These are phyloP conservation scores for Penelope pileata DNA, from an alignment of 2,113 vertebrate species.

Conservation along the genomic window DNA sequence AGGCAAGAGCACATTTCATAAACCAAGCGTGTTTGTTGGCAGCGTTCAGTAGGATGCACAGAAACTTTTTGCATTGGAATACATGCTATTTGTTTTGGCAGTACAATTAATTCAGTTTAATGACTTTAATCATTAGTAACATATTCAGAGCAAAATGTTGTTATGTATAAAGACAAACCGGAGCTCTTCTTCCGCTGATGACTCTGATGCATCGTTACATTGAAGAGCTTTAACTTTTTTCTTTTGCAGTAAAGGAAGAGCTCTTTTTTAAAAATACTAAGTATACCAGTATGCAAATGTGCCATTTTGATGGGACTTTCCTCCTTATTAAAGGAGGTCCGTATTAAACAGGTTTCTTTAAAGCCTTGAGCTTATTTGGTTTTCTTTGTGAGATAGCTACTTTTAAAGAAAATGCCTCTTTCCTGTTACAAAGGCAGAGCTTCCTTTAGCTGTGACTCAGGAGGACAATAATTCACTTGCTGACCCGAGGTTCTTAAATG, in stretches of 20 bases:
- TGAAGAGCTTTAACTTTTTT: not conserved
- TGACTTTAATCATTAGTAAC: conserved; percentile 49
- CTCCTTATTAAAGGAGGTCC: not conserved
- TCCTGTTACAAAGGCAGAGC: not conserved
- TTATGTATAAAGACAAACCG: conserved; percentile 31
- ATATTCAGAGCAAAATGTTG: conserved; percentile 49
- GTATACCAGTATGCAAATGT: not conserved
- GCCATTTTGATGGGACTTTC: not conserved
- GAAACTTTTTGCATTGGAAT: conserved; percentile 24
- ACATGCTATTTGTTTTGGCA: conserved; percentile 36
- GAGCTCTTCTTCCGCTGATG: conserved; percentile 17
- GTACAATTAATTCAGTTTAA: conserved; percentile 36
- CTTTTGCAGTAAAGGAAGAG: not conserved
- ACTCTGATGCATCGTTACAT: conserved; percentile 21
- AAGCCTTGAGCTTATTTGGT: not conserved
- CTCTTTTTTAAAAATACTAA: not conserved
- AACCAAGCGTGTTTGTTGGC: not conserved
- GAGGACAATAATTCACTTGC: not conserved
- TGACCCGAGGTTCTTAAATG: not conserved
- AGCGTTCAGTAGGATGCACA: not conserved
- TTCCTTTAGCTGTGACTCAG: not conserved
- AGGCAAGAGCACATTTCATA: not conserved
- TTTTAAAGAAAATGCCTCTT: not conserved
- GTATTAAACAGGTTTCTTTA: not conserved
- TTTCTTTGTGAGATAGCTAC: not conserved